These are phyloP conservation scores for Drosophila pseudoananassae DNA, from an alignment of 1,140 invertebrate genomes.

Conservation along the genomic window DNA sequence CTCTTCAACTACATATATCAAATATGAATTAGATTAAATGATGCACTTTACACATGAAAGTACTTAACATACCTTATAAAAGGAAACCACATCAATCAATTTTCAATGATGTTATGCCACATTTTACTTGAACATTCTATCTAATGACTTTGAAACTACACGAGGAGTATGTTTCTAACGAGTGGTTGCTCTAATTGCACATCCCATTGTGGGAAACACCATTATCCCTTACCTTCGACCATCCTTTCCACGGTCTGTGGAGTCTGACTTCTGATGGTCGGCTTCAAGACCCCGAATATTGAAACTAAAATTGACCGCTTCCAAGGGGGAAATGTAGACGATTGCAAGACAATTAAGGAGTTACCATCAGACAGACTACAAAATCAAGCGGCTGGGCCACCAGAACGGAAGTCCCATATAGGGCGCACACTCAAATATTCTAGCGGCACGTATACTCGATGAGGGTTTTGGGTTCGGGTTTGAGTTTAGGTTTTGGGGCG, in stretches of 20 bases:
- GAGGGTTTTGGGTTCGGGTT: conserved; percentile 31
- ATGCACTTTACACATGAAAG: neutral
- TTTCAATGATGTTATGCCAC: neutral
- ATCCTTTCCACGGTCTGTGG: conserved; percentile 36
- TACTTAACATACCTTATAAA: neutral
- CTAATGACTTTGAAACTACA: conserved; percentile 1
- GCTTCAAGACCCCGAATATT: conserved; percentile 5
- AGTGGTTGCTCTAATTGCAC: conserved; percentile 12
- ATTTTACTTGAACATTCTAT: neutral
- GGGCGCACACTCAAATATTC: conserved; percentile 49
- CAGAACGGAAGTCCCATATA: conserved; percentile 72
- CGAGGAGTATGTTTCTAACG: neutral
- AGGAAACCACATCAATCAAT: neutral
- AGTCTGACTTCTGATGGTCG: conserved; percentile 19
- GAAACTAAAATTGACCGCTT: conserved; percentile 14
- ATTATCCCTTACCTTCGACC: neutral
- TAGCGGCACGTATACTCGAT: conserved; percentile 37
- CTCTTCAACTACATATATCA: neutral
- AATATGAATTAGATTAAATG: conserved; percentile 1
- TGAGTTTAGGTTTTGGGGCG: conserved; percentile 25
- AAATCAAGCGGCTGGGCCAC: conserved; percentile 28
- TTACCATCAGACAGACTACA: conserved; percentile 52
- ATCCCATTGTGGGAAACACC: neutral
- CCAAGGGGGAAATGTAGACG: conserved; percentile 26
- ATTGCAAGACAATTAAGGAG: conserved; percentile 26